Percentiles rank a stretch among this genome's conserved stretches.
These are phyloP conservation scores for Tethea ocularis DNA, from an alignment of 2,888 invertebrate species.

Conservation along the genomic window DNA sequence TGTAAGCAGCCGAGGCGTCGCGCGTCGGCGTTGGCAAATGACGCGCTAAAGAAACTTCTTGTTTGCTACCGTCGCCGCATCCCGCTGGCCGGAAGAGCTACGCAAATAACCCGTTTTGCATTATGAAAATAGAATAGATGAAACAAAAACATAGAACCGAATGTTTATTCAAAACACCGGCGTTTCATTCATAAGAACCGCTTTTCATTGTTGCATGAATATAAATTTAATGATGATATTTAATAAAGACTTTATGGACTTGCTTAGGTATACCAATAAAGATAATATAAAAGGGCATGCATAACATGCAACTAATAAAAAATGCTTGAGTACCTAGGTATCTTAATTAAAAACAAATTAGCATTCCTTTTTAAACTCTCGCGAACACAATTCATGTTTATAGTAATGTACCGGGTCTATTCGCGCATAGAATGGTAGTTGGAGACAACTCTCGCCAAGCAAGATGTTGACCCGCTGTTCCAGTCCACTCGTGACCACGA, in stretches of 20 bases:
- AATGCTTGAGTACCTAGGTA: no score
- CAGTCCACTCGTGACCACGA: no score
- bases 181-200: conserved; percentile 40
- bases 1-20: neutral
- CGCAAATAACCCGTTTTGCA: conserved; percentile 71
- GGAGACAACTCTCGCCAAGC: no score
- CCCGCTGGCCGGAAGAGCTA: conserved; percentile 54
- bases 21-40: conserved; percentile 31
- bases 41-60: conserved; percentile 56
- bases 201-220: conserved; percentile 46
- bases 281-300: no score
- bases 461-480: no score
- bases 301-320: no score
- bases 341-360: no score
- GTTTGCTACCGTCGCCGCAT: conserved; percentile 41
- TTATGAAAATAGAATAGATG: conserved; percentile 67
- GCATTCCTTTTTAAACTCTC: no score
- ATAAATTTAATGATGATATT: conserved; percentile 13
- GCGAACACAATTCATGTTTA: no score
- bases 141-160: conserved; percentile 54
- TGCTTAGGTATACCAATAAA: no score
- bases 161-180: conserved; percentile 47
- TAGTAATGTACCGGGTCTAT: no score
- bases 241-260: neutral
- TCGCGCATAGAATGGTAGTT: no score